Evolutionary conservation across 2,113 vertebrate species (phyloP), one percentile per base, ranked within the genome.

Genomic region (Emydocephalus ijimae): DNA sequence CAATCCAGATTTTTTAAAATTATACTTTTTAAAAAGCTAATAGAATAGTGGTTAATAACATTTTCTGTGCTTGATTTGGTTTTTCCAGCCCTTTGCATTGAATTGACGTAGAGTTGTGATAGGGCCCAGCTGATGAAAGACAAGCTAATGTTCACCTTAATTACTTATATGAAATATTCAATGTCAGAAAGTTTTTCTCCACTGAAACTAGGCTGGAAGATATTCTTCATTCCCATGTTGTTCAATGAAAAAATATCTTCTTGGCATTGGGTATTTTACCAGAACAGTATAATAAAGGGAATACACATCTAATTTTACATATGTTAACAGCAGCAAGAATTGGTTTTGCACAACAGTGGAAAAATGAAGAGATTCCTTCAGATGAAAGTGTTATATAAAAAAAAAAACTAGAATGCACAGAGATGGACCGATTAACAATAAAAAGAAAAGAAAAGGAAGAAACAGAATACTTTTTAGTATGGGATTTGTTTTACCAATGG

Each of bases 131-230:
- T 88, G n/a, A 91, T 94, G 90, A 92, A 96, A 94, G 94, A 97
- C 94, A 94, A 97, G 94, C 94, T 91, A 95, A 95, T 96, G 97
- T 95, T 96, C 87, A 93, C 96, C 18, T 96, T 12, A 1, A 95
- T 94, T 96, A 90, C 94, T 1, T 39, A 43, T 81, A 39, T 81
- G 34, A 81, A 81, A 81, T 81, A 81, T 9, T 81, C 34, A 81
- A 9, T 20, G 34, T 2, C 74, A 43, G 74, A 39, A 81, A 81
- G 7, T 81, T 81, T 74, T 81, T 21, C 74, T 81, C 74, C 8
- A 43, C 7, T 43, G 34, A 81, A 81, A 43, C 18, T 43, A 81
- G 34, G 34, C 34, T 50, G 45, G 85, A 50, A 87, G 24, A 87
- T 29, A 24, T 87, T 29, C 24, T 87, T 50, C 3, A 1, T 87